Base-by-base conservation (phyloP, 2,888 invertebrate species). In the Gryllus longicercus region DNA sequence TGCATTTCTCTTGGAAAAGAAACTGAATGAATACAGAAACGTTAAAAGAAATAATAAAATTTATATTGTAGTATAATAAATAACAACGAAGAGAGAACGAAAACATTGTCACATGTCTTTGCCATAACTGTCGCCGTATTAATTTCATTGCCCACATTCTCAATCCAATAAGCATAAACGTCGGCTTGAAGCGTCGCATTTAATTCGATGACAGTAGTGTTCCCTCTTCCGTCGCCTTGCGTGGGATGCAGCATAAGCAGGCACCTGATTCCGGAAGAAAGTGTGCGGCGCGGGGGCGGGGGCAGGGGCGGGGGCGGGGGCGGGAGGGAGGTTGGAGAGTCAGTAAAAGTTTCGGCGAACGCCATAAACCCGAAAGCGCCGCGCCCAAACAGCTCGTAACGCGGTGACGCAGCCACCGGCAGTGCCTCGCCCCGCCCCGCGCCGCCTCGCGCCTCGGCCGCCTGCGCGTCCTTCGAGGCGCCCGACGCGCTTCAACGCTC, bases 361-460 rank as follows among this genome's bases (percentile, higher is more conserved):
- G 63, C 63, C 63, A 63, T 63, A 63, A 63, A 63, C 16, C 63
- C 63, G 63, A 63, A 63, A 63, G 63, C 63, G 63, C 16, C n/a
- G 63, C 63, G 14, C 63, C 63, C 63, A 63, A 63, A 63, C 63
- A 63, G 63, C 63, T 63, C 63, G 63, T 63, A 63, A 63, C n/a
- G 63, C 63, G 63, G 63, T 11, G 63, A 18, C 38, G 63, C 16
- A 10, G 63, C 63, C 16, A 63, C 63, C 63, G n/a, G 63, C 63
- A n/a, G 63, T 1, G 63, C 63, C 63, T 38, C 63, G 63, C 63
- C 16, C 14, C 63, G 8, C 38, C 38, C 0, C 38, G 63, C 63
- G 63, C 14, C 63, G 8, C 38, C 38, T 5, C 38, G 5, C 38
- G 38, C 38, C 38, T 38, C 38, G 38, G 38, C 38, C 1, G 38